Conservation (phyloP, 2,797 vertebrate species). For the Malurus splendens region DNA sequence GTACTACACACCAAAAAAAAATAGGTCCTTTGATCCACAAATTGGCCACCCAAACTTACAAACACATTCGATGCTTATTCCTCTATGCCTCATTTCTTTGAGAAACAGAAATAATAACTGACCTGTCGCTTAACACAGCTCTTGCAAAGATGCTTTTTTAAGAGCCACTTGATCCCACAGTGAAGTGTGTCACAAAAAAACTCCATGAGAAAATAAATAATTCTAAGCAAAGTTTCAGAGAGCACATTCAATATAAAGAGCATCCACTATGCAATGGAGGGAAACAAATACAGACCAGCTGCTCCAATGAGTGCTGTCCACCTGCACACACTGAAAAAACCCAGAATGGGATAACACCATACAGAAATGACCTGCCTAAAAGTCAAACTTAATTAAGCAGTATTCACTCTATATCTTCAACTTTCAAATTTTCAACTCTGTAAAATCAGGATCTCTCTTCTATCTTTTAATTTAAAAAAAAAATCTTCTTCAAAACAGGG, state of each 20-base stretch:
- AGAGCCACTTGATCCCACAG: background rate
- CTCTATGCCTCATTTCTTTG: background rate
- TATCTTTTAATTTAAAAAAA: background rate
- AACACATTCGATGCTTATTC: background rate
- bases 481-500: background rate
- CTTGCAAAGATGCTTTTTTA: background rate
- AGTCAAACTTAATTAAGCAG: background rate
- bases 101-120: background rate
- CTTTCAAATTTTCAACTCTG: background rate
- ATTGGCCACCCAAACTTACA: background rate
- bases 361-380: background rate
- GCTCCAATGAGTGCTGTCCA: background rate
- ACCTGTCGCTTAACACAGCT: background rate
- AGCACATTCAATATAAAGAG: background rate
- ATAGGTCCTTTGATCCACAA: background rate
- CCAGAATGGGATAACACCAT: background rate
- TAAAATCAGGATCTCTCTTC: background rate
- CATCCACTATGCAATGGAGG: background rate
- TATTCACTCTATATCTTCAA: background rate
- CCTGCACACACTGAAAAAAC: background rate
- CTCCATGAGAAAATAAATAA: background rate
- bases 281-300: background rate
- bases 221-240: background rate
- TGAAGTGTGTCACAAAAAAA: background rate
- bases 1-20: background rate